Evolutionary conservation across 1,140 invertebrate genomes (phyloP).

Genomic region (Grapholita molesta): DNA sequence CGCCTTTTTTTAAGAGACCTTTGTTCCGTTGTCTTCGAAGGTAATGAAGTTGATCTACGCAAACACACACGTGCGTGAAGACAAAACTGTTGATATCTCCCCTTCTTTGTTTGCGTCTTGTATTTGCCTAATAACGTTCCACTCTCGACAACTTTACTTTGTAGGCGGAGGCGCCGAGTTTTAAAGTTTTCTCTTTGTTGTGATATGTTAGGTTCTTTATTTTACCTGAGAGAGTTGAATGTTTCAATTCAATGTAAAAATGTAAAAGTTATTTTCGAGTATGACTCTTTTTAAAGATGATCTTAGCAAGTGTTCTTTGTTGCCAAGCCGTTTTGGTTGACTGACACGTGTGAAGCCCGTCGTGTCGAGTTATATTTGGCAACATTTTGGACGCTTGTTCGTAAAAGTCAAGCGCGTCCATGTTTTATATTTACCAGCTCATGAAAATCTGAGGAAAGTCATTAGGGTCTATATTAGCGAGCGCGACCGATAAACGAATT

Average conservation of each 20-base stretch:
- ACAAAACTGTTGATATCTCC: conserved; percentile 45
- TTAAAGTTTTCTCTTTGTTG: background rate
- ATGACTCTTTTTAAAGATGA: conserved; percentile 32
- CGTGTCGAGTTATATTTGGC: conserved; percentile 40
- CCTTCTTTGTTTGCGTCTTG: conserved; percentile 36
- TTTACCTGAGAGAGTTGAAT: background rate
- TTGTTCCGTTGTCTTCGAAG: conserved; percentile 33
- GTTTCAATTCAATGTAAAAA: conserved; percentile 6
- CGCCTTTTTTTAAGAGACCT: conserved; percentile 19
- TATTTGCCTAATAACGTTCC: conserved; percentile 36
- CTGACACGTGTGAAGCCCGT: conserved; percentile 35
- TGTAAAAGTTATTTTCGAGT: conserved; percentile 31
- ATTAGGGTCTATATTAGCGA: background rate
- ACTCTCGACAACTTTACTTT: conserved; percentile 9
- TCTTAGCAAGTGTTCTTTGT: conserved; percentile 31
- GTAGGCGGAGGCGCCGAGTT: background rate
- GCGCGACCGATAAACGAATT: conserved; percentile 17
- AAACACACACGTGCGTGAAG: conserved; percentile 48
- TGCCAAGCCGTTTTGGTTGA: conserved; percentile 32
- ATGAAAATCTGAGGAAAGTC: background rate
- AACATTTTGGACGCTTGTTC: conserved; percentile 31
- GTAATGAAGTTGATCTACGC: conserved; percentile 28
- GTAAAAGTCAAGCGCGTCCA: conserved; percentile 31
- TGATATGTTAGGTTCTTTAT: background rate
- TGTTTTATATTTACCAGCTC: background rate